Evolutionary conservation across 2,888 invertebrate genomes (phyloP).

Genomic region (Brachynemurus nebulosus): DNA sequence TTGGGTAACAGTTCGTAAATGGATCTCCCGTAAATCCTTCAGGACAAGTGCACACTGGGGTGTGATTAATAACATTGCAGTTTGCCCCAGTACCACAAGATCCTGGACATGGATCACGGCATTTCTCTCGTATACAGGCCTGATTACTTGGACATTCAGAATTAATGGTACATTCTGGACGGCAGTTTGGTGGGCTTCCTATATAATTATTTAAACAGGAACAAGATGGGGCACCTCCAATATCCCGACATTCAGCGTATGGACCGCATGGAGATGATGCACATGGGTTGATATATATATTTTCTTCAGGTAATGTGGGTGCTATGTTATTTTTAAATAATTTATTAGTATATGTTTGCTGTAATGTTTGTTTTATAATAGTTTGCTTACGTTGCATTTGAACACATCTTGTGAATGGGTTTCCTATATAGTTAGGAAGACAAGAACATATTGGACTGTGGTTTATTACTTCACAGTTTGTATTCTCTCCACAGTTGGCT

Average conservation of each 20-base stretch:
- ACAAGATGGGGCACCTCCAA: conserved; percentile 40
- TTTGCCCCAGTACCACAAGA: conserved; percentile 45
- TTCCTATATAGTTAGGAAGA: conserved; percentile 26
- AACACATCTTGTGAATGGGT: conserved; percentile 58
- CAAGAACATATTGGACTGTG: conserved; percentile 62
- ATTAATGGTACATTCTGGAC: conserved; percentile 50
- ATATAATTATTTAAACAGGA: conserved; percentile 43
- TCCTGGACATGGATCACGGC: conserved; percentile 54
- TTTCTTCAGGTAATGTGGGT: background rate
- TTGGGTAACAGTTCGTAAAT: conserved; percentile 34
- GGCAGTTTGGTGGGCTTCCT: conserved; percentile 52
- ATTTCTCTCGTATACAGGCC: conserved; percentile 50
- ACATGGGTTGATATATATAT: conserved; percentile 37
- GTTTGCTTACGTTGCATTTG: conserved; percentile 27
- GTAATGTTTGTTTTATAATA: background rate
- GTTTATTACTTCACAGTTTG: conserved; percentile 37
- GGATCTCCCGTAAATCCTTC: conserved; percentile 47
- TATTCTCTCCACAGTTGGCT: conserved; percentile 36
- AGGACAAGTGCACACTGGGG: conserved; percentile 46
- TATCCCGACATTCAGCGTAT: conserved; percentile 43
- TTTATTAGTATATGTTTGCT: background rate
- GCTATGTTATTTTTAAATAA: conserved; percentile 4
- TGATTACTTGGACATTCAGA: conserved; percentile 50
- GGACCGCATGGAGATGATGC: conserved; percentile 51
- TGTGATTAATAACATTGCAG: conserved; percentile 45